Evolutionary conservation across 92 coral and sea anemone species (phyloP).

Genomic region (Hydrozoanthus gracilis): DNA sequence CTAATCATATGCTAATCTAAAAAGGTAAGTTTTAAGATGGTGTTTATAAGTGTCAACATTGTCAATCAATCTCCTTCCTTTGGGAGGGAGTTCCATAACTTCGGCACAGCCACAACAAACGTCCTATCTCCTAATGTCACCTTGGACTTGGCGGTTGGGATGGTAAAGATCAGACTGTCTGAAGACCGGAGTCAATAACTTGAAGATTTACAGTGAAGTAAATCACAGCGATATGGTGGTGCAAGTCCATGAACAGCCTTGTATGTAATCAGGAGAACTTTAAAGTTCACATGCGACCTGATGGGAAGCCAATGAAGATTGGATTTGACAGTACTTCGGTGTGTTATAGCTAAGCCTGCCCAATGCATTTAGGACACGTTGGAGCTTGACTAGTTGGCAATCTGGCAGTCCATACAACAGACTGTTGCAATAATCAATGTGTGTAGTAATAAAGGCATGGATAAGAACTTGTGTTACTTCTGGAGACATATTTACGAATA

Average conservation of each 20-base stretch:
- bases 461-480: conserved; percentile 16
- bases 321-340: conserved; percentile 26
- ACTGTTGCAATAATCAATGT: neutral
- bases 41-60: no score
- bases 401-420: no score
- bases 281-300: conserved; percentile 41
- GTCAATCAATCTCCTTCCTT: neutral
- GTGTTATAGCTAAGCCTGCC: neutral
- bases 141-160: conserved; percentile 5
- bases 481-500: conserved; percentile 11
- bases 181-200: conserved; percentile 16
- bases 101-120: neutral
- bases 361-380: conserved; percentile 23
- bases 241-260: conserved; percentile 27
- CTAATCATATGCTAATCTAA: conserved; percentile 24
- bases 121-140: conserved; percentile 14
- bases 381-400: conserved; percentile 24
- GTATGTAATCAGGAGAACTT: conserved; percentile 35
- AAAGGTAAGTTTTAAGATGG: conserved; percentile 16
- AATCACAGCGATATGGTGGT: neutral
- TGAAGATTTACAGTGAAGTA: neutral
- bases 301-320: conserved; percentile 37
- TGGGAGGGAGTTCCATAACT: no score
- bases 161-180: conserved; percentile 15
- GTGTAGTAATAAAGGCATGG: conserved; percentile 8